phyloP scores from a whole-genome alignment of 2,888 invertebrate species.

The Arctia plantaginis region DNA sequence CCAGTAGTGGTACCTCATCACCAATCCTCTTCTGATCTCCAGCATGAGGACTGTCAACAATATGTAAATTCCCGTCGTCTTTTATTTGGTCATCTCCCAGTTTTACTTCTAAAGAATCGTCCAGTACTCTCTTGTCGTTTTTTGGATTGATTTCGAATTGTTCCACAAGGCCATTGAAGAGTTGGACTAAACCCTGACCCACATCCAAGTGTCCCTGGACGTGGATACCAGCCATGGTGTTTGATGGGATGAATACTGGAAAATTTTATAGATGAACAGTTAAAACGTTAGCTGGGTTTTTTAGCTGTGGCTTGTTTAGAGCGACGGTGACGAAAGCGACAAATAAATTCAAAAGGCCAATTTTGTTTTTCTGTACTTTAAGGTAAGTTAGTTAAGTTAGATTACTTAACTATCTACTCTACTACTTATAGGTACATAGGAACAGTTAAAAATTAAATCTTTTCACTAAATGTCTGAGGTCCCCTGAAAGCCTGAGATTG shows the following conservation, averaged over 20 bases:
- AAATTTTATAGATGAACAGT: not conserved
- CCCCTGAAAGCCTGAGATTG: too few species aligned
- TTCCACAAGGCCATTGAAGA: constrained; percentile 11
- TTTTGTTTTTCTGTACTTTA: too few species aligned
- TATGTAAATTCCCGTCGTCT: not conserved
- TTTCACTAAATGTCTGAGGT: too few species aligned
- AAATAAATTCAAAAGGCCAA: too few species aligned
- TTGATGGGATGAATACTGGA: constrained; percentile 6
- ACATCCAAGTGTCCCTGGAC: constrained; percentile 17
- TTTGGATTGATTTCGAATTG: not conserved
- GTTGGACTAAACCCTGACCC: constrained; percentile 3
- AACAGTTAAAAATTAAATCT: too few species aligned
- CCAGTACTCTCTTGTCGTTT: not conserved
- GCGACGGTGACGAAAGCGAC: too few species aligned
- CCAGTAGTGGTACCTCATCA: constrained; percentile 29
- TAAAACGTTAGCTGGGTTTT: not conserved
- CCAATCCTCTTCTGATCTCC: not conserved
- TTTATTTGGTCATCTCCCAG: not conserved
- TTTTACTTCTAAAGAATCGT: not conserved
- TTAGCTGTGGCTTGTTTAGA: not conserved
- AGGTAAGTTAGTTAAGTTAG: too few species aligned
- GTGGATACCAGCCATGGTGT: constrained; percentile 5
- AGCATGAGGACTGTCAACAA: not conserved
- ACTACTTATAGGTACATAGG: too few species aligned
- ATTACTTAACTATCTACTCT: too few species aligned